Percentiles rank a stretch among this genome's conserved stretches.
Conservation (phyloP, 2,113 vertebrate species). For the Brachionichthys hirsutus region DNA sequence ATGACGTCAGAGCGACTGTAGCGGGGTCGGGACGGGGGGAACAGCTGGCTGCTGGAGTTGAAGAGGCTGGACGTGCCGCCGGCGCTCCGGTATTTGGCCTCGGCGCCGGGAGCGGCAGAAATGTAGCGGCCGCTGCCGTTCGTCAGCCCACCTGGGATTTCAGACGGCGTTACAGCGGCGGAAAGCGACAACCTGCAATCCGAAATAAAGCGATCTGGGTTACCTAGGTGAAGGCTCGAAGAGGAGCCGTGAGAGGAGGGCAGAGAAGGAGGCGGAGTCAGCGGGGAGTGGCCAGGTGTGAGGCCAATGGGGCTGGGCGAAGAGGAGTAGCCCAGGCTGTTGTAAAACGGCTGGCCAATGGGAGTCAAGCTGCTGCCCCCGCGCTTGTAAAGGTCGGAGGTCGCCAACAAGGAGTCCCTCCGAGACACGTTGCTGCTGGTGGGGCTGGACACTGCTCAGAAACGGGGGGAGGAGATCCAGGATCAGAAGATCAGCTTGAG, state of each 20-base stretch:
- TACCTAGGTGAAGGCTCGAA: slow-evolving; percentile 97
- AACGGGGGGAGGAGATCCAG: slow-evolving; percentile 52
- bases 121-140: slow-evolving; percentile 97
- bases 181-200: not conserved
- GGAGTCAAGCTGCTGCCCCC: slow-evolving; percentile 94
- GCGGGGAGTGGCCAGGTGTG: slow-evolving; percentile 94
- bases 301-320: slow-evolving; percentile 97
- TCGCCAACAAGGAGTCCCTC: slow-evolving; percentile 95
- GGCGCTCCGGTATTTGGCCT: slow-evolving; percentile 92
- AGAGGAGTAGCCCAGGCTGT: slow-evolving; percentile 97
- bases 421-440: slow-evolving; percentile 94
- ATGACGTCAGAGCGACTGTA: slow-evolving; percentile 96
- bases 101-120: slow-evolving; percentile 95
- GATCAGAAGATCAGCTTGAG: slow-evolving; percentile 32
- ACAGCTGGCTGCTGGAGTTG: slow-evolving; percentile 95
- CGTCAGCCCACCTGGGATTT: slow-evolving; percentile 86
- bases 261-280: slow-evolving; percentile 96
- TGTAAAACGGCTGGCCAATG: slow-evolving; percentile 97
- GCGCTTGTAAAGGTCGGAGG: slow-evolving; percentile 96
- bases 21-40: slow-evolving; percentile 91
- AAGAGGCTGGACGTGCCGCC: slow-evolving; percentile 90
- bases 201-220: not conserved
- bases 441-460: slow-evolving; percentile 90
- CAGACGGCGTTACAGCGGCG: no score
- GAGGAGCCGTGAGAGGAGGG: slow-evolving; percentile 95